These are phyloP conservation scores for Phacellophora camtschatica DNA, from an alignment of 30 jellyfish, hydroid and myxozoan genomes.

Conservation along the genomic window DNA sequence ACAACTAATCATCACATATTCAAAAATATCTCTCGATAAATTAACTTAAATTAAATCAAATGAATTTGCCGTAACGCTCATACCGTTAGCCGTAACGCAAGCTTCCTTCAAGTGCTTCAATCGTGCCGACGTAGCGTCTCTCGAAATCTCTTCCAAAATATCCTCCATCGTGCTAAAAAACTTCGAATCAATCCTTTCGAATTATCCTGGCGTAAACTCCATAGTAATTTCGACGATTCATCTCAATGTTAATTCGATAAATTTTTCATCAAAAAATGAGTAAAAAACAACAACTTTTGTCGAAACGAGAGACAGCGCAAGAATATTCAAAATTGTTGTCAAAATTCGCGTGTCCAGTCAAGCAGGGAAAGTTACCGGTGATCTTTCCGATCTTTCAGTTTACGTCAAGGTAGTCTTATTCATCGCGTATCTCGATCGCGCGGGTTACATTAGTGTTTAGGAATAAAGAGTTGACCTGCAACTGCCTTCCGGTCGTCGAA, in stretches of 20 bases:
- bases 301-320: background rate
- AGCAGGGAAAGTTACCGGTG: slow-evolving; percentile 43
- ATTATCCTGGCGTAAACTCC: slow-evolving; percentile 40
- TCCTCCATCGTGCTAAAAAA: slow-evolving; percentile 71
- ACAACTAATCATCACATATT: too few species aligned
- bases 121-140: slow-evolving; percentile 81
- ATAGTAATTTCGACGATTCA: background rate
- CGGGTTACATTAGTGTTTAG: slow-evolving; percentile 56
- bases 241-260: background rate
- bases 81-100: slow-evolving; percentile 88
- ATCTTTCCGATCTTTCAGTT: slow-evolving; percentile 22
- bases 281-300: background rate
- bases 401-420: slow-evolving; percentile 38
- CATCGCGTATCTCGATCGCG: background rate
- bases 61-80: too few species aligned
- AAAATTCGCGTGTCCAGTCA: slow-evolving; percentile 58
- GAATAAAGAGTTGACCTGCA: slow-evolving; percentile 19
- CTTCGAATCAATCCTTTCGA: background rate
- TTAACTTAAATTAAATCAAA: too few species aligned
- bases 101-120: slow-evolving; percentile 88
- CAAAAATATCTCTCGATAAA: too few species aligned
- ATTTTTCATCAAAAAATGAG: background rate
- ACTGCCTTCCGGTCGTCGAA: background rate
- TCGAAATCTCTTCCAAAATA: slow-evolving; percentile 77
- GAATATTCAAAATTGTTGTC: background rate